phyloP scores from a whole-genome alignment of 2,888 invertebrate species.

The Sepiola atlantica region DNA sequence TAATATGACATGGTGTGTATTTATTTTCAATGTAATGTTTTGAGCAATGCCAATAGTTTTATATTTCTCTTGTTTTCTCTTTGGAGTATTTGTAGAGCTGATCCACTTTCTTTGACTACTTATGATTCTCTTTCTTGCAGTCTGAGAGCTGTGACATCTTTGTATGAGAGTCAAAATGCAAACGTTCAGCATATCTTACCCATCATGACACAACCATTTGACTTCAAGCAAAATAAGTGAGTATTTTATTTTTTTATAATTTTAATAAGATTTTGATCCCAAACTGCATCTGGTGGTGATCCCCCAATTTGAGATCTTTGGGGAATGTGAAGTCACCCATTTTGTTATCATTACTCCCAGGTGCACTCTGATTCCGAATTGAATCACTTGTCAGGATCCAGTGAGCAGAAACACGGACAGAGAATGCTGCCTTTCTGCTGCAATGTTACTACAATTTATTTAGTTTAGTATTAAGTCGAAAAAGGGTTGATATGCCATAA shows the following conservation, averaged over 20 bases:
- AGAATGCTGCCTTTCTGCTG: too few species aligned
- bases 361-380: too few species aligned
- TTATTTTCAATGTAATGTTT: too few species aligned
- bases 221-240: constrained; percentile 79
- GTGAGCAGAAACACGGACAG: too few species aligned
- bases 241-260: constrained; percentile 48
- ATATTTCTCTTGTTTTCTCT: background rate
- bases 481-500: too few species aligned
- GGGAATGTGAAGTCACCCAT: too few species aligned
- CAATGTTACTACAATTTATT: too few species aligned
- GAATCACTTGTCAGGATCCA: too few species aligned
- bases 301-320: too few species aligned
- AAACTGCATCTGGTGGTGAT: background rate
- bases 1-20: background rate
- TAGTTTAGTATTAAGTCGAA: too few species aligned
- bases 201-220: constrained; percentile 80
- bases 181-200: constrained; percentile 78
- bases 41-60: background rate
- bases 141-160: constrained; percentile 76
- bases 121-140: constrained; percentile 61
- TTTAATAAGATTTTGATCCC: too few species aligned
- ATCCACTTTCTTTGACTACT: background rate
- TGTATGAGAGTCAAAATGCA: constrained; percentile 75
- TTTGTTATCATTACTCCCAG: too few species aligned
- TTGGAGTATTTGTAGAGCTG: background rate